Evolutionary conservation across 1,140 invertebrate species (phyloP).

Genomic region (Drosophila erecta): DNA sequence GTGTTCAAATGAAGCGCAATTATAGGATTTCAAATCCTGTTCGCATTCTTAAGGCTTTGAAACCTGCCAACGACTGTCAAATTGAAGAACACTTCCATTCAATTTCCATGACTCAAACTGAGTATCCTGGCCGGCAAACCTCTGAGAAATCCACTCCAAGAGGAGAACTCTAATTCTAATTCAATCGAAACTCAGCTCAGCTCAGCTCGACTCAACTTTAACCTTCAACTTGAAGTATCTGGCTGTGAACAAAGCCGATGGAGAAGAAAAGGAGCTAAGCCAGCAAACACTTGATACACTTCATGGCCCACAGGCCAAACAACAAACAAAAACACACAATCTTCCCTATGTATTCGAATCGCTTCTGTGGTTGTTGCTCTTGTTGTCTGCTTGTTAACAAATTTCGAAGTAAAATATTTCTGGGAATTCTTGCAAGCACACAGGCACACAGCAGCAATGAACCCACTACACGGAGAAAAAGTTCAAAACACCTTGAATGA

Average conservation of each 20-base stretch:
- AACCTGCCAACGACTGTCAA: conserved; percentile 47
- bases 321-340: conserved; percentile 51
- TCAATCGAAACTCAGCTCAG: conserved; percentile 19
- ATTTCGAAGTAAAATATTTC: conserved; percentile 77
- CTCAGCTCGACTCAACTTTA: conserved; percentile 58
- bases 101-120: conserved; percentile 10
- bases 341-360: conserved; percentile 36
- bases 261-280: conserved; percentile 42
- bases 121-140: conserved; percentile 28
- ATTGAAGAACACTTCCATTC: conserved; percentile 10
- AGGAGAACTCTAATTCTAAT: conserved; percentile 40
- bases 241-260: conserved; percentile 17
- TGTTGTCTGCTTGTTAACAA: conserved; percentile 73
- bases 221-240: conserved; percentile 67
- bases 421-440: conserved; percentile 60
- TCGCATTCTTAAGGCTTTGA: conserved; percentile 17
- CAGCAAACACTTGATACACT: conserved; percentile 75
- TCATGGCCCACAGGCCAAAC: conserved; percentile 37
- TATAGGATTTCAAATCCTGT: background rate
- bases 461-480: conserved; percentile 12
- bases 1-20: no score
- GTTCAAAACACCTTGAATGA: background rate
- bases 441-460: conserved; percentile 22
- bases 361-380: conserved; percentile 27
- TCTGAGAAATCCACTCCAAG: conserved; percentile 30